These are phyloP conservation scores for Erebia epiphron DNA, from an alignment of 2,888 invertebrate species.

Conservation along the genomic window DNA sequence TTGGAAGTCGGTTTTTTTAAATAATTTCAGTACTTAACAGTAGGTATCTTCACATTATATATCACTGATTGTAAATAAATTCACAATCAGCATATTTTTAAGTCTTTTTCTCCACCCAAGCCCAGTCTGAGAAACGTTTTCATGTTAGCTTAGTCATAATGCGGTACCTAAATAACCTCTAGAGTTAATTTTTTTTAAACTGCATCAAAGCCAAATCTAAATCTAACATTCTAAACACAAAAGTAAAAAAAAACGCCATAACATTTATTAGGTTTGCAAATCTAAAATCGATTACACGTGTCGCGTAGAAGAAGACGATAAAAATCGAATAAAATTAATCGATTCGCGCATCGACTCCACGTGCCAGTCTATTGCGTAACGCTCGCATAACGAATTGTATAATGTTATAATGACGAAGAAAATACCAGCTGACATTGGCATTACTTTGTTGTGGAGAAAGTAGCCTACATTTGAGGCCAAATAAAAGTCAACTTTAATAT, in stretches of 20 bases:
- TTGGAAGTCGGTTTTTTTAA: too few relatives aligned
- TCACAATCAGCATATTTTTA: too few relatives aligned
- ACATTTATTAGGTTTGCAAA: slow-evolving; percentile 2
- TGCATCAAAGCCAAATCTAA: background rate
- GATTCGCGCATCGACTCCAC: slow-evolving; percentile 41
- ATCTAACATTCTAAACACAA: background rate
- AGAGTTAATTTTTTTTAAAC: too few relatives aligned
- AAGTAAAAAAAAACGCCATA: background rate
- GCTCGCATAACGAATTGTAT: slow-evolving; percentile 60
- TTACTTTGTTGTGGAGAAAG: slow-evolving; percentile 69
- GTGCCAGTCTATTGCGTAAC: slow-evolving; percentile 50
- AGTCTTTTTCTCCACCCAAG: too few relatives aligned
- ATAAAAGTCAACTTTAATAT: slow-evolving; percentile 40
- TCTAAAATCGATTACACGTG: slow-evolving; percentile 23
- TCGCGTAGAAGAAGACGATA: slow-evolving; percentile 20
- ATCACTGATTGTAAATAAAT: too few relatives aligned
- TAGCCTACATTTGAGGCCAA: slow-evolving; percentile 47
- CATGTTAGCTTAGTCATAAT: too few relatives aligned
- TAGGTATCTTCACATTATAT: too few relatives aligned
- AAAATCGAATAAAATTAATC: slow-evolving; percentile 39
- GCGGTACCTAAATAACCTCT: too few relatives aligned
- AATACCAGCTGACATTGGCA: slow-evolving; percentile 76
- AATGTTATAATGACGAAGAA: slow-evolving; percentile 63
- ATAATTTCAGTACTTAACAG: too few relatives aligned
- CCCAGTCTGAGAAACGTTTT: too few relatives aligned